Conservation (phyloP, 2,797 vertebrate genomes). For the Spinus pinus region DNA sequence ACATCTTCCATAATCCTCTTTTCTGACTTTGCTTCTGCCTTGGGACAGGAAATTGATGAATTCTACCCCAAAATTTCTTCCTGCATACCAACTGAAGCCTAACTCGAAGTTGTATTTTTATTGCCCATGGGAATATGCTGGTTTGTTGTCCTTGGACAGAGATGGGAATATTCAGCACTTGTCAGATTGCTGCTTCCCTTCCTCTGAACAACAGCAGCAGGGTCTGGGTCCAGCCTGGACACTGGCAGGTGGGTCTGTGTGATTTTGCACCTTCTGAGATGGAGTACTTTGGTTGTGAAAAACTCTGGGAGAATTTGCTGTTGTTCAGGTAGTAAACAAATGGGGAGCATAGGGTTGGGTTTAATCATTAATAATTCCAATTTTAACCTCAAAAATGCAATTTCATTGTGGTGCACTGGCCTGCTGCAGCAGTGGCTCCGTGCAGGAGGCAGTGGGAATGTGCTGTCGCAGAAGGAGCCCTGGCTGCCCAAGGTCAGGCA, state of each 20-base stretch:
- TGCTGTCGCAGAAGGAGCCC: background rate
- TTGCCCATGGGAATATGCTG: background rate
- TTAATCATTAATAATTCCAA: background rate
- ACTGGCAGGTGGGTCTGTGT: background rate
- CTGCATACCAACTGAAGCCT: background rate
- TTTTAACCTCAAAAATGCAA: background rate
- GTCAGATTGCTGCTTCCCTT: background rate
- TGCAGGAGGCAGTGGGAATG: background rate
- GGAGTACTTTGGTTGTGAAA: background rate
- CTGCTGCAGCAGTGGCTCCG: background rate
- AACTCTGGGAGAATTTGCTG: background rate
- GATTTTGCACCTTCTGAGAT: background rate
- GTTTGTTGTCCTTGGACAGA: background rate
- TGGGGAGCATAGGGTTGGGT: background rate
- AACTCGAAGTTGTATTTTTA: background rate
- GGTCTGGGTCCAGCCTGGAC: background rate
- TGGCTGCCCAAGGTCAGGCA: background rate
- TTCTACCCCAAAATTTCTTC: background rate
- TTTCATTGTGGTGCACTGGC: rapidly evolving
- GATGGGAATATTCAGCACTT: background rate
- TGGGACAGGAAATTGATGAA: background rate
- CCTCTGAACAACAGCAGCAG: background rate
- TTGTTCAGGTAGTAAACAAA: background rate
- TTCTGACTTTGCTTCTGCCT: background rate
- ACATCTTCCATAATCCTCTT: background rate